These are phyloP conservation scores for Cottus gobio DNA, from an alignment of 2,113 vertebrate species.

Conservation along the genomic window DNA sequence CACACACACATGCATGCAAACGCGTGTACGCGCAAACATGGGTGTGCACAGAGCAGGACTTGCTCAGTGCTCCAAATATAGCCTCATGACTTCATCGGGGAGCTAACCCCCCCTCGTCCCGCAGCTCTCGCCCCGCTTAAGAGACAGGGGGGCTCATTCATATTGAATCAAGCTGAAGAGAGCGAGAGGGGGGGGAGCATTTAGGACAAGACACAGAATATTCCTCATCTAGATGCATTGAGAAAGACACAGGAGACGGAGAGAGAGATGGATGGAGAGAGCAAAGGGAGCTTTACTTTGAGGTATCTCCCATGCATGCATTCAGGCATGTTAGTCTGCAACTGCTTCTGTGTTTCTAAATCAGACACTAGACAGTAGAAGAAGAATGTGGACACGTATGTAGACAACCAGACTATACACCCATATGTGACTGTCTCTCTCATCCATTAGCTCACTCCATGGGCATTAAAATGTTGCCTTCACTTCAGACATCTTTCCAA, in stretches of 20 bases:
- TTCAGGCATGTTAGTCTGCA: background rate
- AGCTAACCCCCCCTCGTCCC: conserved; percentile 14
- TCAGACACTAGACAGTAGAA: background rate
- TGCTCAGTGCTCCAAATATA: conserved; percentile 82
- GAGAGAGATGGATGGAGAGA: conserved; percentile 23
- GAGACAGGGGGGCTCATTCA: conserved; percentile 70
- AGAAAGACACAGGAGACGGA: conserved; percentile 39
- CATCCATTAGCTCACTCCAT: background rate
- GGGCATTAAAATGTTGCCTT: background rate
- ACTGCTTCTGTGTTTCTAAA: background rate
- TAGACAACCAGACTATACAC: background rate
- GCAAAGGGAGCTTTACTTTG: background rate
- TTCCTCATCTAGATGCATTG: conserved; percentile 36
- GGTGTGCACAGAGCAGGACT: conserved; percentile 44
- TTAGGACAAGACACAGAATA: conserved; percentile 31
- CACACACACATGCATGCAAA: conserved; percentile 23
- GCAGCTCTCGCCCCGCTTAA: conserved; percentile 18
- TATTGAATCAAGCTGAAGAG: conserved; percentile 69
- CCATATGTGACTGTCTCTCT: background rate
- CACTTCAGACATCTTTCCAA: background rate
- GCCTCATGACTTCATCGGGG: conserved; percentile 77
- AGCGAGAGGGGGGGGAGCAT: conserved; percentile 33
- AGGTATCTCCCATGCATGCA: background rate
- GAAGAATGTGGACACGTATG: background rate
- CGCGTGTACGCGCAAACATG: conserved; percentile 10